A percentile compares a stretch with the other conserved stretches of the same genome.
These are phyloP conservation scores for Epinotia brunnichana DNA, from an alignment of 2,888 invertebrate genomes.

Conservation along the genomic window DNA sequence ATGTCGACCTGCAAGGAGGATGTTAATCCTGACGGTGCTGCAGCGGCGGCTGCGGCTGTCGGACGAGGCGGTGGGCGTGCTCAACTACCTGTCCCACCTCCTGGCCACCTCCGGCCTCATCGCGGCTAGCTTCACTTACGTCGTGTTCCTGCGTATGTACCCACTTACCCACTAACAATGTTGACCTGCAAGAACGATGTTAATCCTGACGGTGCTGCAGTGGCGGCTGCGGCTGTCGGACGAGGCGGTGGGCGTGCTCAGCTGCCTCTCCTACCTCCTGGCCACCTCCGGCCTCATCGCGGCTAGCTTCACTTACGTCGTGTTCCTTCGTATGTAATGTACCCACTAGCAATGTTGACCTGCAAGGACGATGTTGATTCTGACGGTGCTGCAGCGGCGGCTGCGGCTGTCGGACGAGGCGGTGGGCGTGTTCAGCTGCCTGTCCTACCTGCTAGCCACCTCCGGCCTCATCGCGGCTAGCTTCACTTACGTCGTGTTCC, in stretches of 20 bases:
- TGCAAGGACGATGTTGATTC: conserved; percentile 59
- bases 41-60: conserved; percentile 67
- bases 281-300: conserved; percentile 70
- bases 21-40: conserved; percentile 72
- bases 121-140: conserved; percentile 60
- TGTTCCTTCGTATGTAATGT: conserved; percentile 71
- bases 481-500: conserved; percentile 65
- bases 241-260: conserved; percentile 72
- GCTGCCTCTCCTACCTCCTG: conserved; percentile 69
- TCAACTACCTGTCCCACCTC: conserved; percentile 72
- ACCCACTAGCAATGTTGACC: neutral
- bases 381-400: conserved; percentile 70
- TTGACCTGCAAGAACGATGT: conserved; percentile 45
- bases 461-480: conserved; percentile 68
- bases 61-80: conserved; percentile 72
- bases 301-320: conserved; percentile 62
- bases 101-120: conserved; percentile 70
- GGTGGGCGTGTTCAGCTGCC: conserved; percentile 73
- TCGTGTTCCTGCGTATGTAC: conserved; percentile 71
- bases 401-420: conserved; percentile 68
- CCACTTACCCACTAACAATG: neutral
- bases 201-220: conserved; percentile 74
- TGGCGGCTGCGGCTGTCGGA: conserved; percentile 67
- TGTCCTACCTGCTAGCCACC: conserved; percentile 69
- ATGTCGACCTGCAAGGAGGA: neutral